Evolutionary conservation across 1,140 invertebrate genomes (phyloP).

Genomic region (Anadara kagoshimensis): DNA sequence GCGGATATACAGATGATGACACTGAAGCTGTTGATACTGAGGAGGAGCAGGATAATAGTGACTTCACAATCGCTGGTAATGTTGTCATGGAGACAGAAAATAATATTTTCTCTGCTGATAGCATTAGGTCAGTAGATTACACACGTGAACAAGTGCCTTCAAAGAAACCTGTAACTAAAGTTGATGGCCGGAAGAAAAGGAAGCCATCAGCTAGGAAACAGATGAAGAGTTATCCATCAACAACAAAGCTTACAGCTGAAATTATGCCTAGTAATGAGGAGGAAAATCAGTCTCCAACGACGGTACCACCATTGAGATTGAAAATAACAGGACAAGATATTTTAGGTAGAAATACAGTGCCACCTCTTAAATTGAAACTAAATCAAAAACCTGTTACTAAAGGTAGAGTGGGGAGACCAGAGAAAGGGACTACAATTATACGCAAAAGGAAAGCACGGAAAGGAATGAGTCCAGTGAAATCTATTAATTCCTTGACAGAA

Average conservation of each 20-base stretch:
- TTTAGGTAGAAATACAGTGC: slow-evolving; percentile 29
- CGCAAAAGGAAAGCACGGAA: slow-evolving; percentile 35
- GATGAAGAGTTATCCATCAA: slow-evolving; percentile 26
- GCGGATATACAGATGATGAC: slow-evolving; percentile 2
- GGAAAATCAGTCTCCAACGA: slow-evolving; percentile 12
- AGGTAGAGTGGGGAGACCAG: slow-evolving; percentile 12
- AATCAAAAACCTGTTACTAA: slow-evolving; percentile 19
- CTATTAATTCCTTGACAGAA: background rate
- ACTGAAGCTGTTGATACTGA: slow-evolving; percentile 7
- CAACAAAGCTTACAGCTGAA: slow-evolving; percentile 32
- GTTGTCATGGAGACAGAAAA: too few relatives aligned
- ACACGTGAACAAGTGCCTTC: too few relatives aligned
- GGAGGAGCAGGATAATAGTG: background rate
- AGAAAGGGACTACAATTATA: slow-evolving; percentile 2
- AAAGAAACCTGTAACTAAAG: background rate
- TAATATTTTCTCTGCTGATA: too few relatives aligned
- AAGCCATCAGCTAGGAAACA: slow-evolving; percentile 37
- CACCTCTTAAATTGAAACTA: slow-evolving; percentile 14
- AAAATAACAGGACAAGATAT: slow-evolving; percentile 49
- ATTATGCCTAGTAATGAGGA: slow-evolving; percentile 32
- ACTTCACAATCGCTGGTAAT: too few relatives aligned
- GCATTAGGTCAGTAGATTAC: background rate
- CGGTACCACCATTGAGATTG: slow-evolving; percentile 48
- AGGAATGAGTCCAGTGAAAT: slow-evolving; percentile 21
- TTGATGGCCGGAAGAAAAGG: slow-evolving; percentile 19